These are phyloP conservation scores for Harpalus rufipes DNA, from an alignment of 2,888 invertebrate genomes.

Conservation along the genomic window DNA sequence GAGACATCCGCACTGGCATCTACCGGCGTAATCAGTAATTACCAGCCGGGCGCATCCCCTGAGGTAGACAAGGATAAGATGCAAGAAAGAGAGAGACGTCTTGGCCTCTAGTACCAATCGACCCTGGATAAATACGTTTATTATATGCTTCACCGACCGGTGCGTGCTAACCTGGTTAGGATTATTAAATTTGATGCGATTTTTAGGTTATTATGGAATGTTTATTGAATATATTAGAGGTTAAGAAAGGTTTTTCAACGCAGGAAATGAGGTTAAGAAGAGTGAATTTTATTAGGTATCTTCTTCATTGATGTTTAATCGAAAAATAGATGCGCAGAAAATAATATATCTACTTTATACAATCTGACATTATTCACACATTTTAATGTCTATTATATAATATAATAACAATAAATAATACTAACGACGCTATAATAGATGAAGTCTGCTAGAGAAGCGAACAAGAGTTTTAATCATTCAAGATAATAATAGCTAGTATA, in stretches of 20 bases:
- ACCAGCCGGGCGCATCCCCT: constrained; percentile 31
- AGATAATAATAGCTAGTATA: too few relatives aligned
- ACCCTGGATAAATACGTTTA: constrained; percentile 46
- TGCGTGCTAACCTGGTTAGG: constrained; percentile 16
- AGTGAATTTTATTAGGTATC: not conserved
- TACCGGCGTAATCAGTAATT: constrained; percentile 52
- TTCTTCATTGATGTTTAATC: not conserved
- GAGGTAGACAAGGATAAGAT: constrained; percentile 7
- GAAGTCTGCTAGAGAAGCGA: too few relatives aligned
- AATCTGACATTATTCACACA: too few relatives aligned
- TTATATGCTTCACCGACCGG: constrained; percentile 28
- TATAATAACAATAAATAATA: too few relatives aligned
- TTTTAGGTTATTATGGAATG: constrained; percentile 32
- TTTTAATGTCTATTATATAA: too few relatives aligned
- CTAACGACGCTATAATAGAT: too few relatives aligned
- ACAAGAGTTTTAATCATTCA: too few relatives aligned
- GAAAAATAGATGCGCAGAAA: too few relatives aligned
- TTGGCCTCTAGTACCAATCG: constrained; percentile 27
- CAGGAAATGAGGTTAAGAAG: constrained; percentile 3
- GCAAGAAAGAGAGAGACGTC: constrained; percentile 1
- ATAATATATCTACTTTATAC: too few relatives aligned
- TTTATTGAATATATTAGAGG: constrained; percentile 19
- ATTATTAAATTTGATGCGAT: constrained; percentile 41
- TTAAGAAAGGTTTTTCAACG: not conserved
- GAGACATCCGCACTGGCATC: not conserved